Base-by-base conservation (phyloP, 2,113 vertebrate genomes). In the Phaetusa simplex region DNA sequence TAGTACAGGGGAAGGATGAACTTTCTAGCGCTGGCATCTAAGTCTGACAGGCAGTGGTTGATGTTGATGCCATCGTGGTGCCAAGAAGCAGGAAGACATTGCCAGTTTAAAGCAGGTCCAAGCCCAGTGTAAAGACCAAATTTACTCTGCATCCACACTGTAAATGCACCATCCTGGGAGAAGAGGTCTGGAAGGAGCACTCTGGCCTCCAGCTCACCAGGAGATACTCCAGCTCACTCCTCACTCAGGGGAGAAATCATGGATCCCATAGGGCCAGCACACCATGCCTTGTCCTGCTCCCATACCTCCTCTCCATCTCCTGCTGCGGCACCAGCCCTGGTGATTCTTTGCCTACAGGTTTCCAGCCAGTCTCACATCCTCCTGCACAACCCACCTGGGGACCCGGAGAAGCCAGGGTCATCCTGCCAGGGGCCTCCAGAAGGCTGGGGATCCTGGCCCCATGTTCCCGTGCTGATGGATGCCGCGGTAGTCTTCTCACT, bases 341-440 rank as follows among this genome's bases (percentile, higher is more conserved):
- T 23, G 24, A 22, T 34, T 47, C 49, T 58, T 34, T 61, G 47
- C 22, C 40, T 43, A 52, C 12, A 30, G 32, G 19, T 50, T 69
- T 93, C 11, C 23, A 90, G 34, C 14, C 53, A 70, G 19, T 30
- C 47, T 69, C 6, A 5, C 30, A 8, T 30, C 29, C 24, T 88
- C 17, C 71, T 45, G 36, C 3, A 2, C 34, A 58, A 62, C 15
- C 11, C 13, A 16, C 6, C 4, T 8, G 16, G 49, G 58, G 40
- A 47, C 40, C 34, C 3, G 3, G 11, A 61, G 62, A 70, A 86
- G 45, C 34, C 53, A 38, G 16, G 10, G 4, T 34, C 40, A 40
- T 53, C 30, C 66, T 76, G 23, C 27, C 62, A 49, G 49, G 8
- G 49, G 2, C 10, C 40, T 4, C 0, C 2, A 20, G 14, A 23